These are phyloP conservation scores for Myanophis thanlyinensis DNA, from an alignment of 2,113 vertebrate genomes.

Conservation along the genomic window DNA sequence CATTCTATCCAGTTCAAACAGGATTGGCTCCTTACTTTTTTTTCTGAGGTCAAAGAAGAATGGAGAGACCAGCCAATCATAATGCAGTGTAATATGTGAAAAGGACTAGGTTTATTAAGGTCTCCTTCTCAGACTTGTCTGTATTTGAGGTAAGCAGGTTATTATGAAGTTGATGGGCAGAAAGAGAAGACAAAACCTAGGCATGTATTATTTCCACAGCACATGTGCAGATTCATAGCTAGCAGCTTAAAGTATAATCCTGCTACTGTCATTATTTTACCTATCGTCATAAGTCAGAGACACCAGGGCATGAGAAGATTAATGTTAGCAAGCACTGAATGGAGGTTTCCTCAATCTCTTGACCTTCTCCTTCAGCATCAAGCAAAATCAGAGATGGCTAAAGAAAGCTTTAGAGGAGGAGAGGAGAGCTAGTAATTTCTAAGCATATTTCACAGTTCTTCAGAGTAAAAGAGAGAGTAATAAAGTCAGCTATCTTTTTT, in stretches of 20 bases:
- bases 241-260: slow-evolving; percentile 25
- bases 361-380: slow-evolving; percentile 6
- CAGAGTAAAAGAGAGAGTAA: background rate
- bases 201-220: slow-evolving; percentile 4
- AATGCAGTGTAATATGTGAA: background rate
- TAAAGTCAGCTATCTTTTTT: background rate
- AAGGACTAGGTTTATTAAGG: background rate
- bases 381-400: background rate
- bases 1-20: background rate
- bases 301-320: slow-evolving; percentile 19
- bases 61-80: background rate
- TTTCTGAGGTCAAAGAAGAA: background rate
- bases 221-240: slow-evolving; percentile 1
- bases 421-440: background rate
- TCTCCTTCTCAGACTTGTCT: background rate
- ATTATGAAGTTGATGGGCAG: background rate
- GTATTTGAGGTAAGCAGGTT: slow-evolving; percentile 7
- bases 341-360: slow-evolving; percentile 13
- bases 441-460: background rate
- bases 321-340: slow-evolving; percentile 12
- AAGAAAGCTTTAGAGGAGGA: slow-evolving; percentile 7
- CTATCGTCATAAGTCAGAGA: slow-evolving; percentile 27
- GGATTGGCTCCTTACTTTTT: background rate
- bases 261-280: slow-evolving; percentile 22
- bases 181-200: slow-evolving; percentile 3